Evolutionary conservation across 2,888 invertebrate genomes (phyloP), one percentile per base, ranked within the genome.

Genomic region (Unio delphinus): DNA sequence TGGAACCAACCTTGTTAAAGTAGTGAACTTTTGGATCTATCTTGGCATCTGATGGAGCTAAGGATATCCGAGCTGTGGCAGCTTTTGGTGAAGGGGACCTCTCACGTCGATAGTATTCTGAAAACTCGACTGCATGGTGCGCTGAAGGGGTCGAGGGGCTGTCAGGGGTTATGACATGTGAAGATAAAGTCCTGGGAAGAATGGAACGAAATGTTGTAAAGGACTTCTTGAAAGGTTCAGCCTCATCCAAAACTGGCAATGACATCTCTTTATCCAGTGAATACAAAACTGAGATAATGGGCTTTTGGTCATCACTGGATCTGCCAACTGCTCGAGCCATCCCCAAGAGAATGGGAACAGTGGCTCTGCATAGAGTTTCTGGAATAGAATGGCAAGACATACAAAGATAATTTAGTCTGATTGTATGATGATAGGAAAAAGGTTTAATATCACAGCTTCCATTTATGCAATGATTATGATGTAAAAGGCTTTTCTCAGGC

Each of bases 271-370:
- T 78, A 64, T 79, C 74, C 1, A 76, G 65, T 18, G 74, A 70
- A 65, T 75, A 80, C 30, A 82, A 68, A n/a, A 74, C 68, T 2
- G 95, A 94, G 66, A 98, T 92, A 61, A 98, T 91, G 0, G 97
- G 94, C 0, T 78, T 75, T 72, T 95, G 95, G 8, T 93, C 92
- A 2, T 93, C 93, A 1, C 95, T 93, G 88, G 95, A 88, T 95
- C 99, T 92, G 0, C 98, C 98, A 93, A 99, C 94, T 0, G 99
- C 96, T 64, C 99, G 91, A 0, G 95, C 94, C 74, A 98, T 89
- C 0, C 99, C 97, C 67, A 99, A 94, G 1, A 98, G 91, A 74
- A 95, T 92, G 8, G 98, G 98, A 28, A 98, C 93, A 1, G 95
- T 94, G 34, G 94, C 94, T 87, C 95, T 95, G 89, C 96, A 97